Conservation (phyloP, 2,113 vertebrate species). For the Cettia cetti region DNA sequence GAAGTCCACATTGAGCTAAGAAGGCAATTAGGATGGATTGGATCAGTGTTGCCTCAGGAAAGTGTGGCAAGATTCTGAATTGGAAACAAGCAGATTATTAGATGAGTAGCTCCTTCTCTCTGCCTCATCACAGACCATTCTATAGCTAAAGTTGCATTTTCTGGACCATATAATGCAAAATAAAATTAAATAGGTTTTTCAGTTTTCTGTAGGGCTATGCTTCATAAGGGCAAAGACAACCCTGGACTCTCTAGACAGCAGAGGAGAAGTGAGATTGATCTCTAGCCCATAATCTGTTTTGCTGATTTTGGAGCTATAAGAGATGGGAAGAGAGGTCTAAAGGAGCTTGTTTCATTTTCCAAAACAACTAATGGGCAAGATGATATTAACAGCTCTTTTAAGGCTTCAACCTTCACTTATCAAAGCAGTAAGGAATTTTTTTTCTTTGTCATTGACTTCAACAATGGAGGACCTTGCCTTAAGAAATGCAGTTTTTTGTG, state of each 20-base stretch:
- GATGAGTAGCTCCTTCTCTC: neutral
- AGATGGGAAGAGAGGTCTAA: neutral
- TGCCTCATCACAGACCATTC: neutral
- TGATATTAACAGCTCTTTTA: neutral
- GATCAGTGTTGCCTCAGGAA: constrained; percentile 6
- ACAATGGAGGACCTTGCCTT: neutral
- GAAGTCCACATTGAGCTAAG: neutral
- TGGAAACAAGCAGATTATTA: neutral
- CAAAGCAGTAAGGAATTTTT: neutral
- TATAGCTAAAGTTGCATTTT: neutral
- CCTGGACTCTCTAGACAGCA: neutral
- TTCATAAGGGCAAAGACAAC: neutral
- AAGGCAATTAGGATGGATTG: constrained; percentile 24
- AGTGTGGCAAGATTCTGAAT: neutral
- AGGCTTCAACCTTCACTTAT: neutral
- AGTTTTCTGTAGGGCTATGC: neutral
- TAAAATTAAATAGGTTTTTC: neutral
- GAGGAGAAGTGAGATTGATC: neutral
- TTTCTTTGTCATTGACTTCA: neutral
- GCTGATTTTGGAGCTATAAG: neutral
- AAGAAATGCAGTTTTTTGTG: neutral
- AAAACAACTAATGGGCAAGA: neutral
- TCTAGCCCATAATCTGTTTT: neutral
- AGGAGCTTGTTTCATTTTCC: constrained; percentile 9
- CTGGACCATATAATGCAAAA: neutral